Percentiles rank a stretch among this genome's conserved stretches.
phyloP scores from a whole-genome alignment of 2,797 vertebrate species.

The Argentina silus region DNA sequence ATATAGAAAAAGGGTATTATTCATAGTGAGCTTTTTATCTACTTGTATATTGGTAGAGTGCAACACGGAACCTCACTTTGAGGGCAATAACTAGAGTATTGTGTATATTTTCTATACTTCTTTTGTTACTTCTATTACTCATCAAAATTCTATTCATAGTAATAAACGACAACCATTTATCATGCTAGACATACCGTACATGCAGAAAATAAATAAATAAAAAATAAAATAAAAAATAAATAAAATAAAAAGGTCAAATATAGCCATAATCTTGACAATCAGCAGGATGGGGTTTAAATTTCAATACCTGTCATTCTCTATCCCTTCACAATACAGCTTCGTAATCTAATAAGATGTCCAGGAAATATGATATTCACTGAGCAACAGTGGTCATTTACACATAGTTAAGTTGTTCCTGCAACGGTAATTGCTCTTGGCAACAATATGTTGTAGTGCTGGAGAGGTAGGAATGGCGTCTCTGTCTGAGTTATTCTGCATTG shows the following conservation, averaged over 20 bases:
- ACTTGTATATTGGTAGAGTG: conserved; percentile 45
- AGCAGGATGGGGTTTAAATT: conserved; percentile 53
- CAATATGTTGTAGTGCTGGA: conserved; percentile 47
- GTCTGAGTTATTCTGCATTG: conserved; percentile 45
- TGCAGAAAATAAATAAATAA: no score
- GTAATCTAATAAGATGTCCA: conserved; percentile 69
- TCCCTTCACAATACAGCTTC: conserved; percentile 48
- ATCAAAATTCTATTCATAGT: conserved; percentile 34
- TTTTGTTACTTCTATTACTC: conserved; percentile 30
- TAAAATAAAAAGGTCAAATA: no score
- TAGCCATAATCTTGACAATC: conserved; percentile 1
- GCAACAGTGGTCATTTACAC: conserved; percentile 72
- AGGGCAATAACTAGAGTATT: not conserved
- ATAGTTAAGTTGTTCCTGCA: conserved; percentile 67
- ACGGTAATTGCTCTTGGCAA: conserved; percentile 70
- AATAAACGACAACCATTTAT: conserved; percentile 62
- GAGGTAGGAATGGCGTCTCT: conserved; percentile 51
- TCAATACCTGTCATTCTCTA: conserved; percentile 63
- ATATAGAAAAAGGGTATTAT: conserved; percentile 68
- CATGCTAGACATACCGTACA: conserved; percentile 27
- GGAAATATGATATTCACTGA: conserved; percentile 68
- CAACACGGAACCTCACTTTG: conserved; percentile 23
- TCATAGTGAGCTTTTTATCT: conserved; percentile 63
- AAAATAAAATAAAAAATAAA: no score
- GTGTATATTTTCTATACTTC: no score